Conservation (phyloP, 2,113 vertebrate species). For the Formicarius rufipectus region DNA sequence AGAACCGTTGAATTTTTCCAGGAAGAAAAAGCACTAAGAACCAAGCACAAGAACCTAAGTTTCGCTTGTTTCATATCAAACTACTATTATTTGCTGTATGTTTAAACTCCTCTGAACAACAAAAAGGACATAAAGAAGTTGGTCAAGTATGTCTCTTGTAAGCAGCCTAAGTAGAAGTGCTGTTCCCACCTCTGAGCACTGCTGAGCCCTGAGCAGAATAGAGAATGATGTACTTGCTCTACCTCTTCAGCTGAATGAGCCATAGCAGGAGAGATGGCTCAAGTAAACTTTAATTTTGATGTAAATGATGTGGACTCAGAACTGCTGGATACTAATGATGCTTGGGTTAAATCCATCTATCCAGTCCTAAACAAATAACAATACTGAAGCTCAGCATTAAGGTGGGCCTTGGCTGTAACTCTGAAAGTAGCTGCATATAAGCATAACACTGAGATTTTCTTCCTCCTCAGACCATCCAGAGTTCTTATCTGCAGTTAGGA, state of each 20-base stretch:
- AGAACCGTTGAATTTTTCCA: neutral
- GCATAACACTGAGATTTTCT: accelerated
- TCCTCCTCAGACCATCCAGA: neutral
- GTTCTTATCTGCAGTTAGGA: neutral
- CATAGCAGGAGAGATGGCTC: neutral
- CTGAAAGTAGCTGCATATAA: accelerated
- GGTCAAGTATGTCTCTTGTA: neutral
- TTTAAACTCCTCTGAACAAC: neutral
- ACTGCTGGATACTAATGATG: neutral
- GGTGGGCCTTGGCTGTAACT: neutral
- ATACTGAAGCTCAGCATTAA: neutral
- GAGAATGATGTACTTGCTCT: neutral
- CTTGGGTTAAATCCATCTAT: neutral
- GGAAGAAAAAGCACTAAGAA: neutral
- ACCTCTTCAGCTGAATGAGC: accelerated
- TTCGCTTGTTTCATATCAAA: neutral
- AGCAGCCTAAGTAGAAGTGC: neutral
- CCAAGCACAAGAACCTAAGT: neutral
- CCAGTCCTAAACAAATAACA: neutral
- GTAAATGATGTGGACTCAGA: neutral
- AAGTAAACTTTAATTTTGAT: neutral
- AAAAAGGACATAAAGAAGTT: neutral
- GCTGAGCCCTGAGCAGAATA: neutral
- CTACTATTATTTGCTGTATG: neutral
- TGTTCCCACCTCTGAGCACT: neutral